Percentiles rank a stretch among this genome's conserved stretches.
phyloP scores from a whole-genome alignment of 1,140 invertebrate species.

The Drosophila willistoni region DNA sequence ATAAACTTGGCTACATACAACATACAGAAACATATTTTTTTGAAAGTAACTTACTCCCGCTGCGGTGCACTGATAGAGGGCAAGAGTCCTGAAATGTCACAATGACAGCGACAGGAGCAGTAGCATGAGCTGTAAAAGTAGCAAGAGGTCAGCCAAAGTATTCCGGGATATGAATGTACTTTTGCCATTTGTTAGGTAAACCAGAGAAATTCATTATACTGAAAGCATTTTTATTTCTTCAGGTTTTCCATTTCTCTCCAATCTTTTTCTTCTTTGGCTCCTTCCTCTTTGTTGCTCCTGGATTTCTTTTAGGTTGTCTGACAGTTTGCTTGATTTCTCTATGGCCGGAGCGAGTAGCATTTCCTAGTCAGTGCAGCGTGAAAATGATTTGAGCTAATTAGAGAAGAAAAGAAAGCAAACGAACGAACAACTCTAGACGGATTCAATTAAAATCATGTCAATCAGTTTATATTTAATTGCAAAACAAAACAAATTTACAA shows the following conservation, averaged over 20 bases:
- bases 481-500: not conserved
- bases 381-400: conserved; percentile 12
- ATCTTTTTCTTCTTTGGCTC: conserved; percentile 12
- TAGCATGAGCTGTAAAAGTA: not conserved
- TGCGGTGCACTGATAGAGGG: conserved; percentile 31
- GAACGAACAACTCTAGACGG: not conserved
- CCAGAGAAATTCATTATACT: conserved; percentile 55
- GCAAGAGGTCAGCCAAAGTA: conserved; percentile 38
- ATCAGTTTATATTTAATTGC: conserved; percentile 22
- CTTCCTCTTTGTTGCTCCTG: conserved; percentile 20
- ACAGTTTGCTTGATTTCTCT: conserved; percentile 31
- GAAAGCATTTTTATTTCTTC: conserved; percentile 69
- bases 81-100: conserved; percentile 49
- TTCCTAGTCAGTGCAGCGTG: not conserved
- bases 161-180: conserved; percentile 56
- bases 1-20: conserved; percentile 50
- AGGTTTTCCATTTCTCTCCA: not conserved
- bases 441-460: conserved; percentile 48
- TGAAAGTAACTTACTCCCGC: not conserved
- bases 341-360: conserved; percentile 19
- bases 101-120: conserved; percentile 47
- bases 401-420: not conserved
- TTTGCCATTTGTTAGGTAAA: conserved; percentile 39
- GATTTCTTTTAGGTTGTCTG: conserved; percentile 9
- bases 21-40: conserved; percentile 6